Evolutionary conservation across 2,888 invertebrate species (phyloP).

Genomic region (Iphiclides podalirius): DNA sequence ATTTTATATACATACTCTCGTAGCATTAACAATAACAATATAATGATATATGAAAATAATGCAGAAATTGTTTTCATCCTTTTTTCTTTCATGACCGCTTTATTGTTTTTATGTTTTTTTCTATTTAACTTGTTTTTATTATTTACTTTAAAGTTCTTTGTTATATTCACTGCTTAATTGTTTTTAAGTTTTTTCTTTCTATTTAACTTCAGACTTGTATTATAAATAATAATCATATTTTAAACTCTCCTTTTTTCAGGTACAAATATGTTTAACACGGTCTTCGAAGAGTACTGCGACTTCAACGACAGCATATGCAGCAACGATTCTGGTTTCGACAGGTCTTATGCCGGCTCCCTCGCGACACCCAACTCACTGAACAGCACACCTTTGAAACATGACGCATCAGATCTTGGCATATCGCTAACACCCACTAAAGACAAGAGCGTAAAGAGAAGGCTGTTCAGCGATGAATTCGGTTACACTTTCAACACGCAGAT

Average conservation of each 20-base stretch:
- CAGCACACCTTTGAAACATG: conserved; percentile 58
- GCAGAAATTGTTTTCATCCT: too few relatives aligned
- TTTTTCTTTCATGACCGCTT: too few relatives aligned
- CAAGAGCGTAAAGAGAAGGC: conserved; percentile 59
- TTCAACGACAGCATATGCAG: conserved; percentile 80
- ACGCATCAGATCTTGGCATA: conserved; percentile 53
- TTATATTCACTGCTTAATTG: too few relatives aligned
- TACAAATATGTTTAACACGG: conserved; percentile 56
- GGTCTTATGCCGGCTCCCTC: conserved; percentile 62
- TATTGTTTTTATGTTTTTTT: too few relatives aligned
- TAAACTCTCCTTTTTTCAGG: conserved; percentile 3
- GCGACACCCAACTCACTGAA: conserved; percentile 42
- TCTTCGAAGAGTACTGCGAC: conserved; percentile 70
- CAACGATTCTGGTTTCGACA: conserved; percentile 89
- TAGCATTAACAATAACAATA: too few relatives aligned
- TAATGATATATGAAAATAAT: too few relatives aligned
- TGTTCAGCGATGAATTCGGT: conserved; percentile 61
- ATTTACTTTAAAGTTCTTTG: too few relatives aligned
- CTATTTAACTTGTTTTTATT: too few relatives aligned
- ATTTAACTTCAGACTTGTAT: too few relatives aligned
- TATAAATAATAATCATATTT: too few relatives aligned
- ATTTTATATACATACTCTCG: too few relatives aligned
- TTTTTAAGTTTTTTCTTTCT: too few relatives aligned
- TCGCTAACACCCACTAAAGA: conserved; percentile 59
- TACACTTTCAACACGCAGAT: conserved; percentile 43